These are phyloP conservation scores for Meteorus colon DNA, from an alignment of 2,888 invertebrate genomes.

Conservation along the genomic window DNA sequence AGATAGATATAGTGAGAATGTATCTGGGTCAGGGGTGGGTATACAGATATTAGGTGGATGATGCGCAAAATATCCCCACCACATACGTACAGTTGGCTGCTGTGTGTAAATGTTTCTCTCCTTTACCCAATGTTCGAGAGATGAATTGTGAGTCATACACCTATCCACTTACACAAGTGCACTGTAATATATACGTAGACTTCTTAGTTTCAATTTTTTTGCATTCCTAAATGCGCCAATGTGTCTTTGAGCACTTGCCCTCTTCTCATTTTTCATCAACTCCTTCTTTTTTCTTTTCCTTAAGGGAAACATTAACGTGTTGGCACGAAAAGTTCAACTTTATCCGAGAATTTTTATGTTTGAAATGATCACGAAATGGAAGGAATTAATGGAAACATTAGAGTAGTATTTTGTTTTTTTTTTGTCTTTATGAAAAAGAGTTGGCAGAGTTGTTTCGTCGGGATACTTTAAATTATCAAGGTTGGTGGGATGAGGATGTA, in stretches of 20 bases:
- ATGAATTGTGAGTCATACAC: not conserved
- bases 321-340: slow-evolving; percentile 6
- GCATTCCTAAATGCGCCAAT: not conserved
- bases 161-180: not conserved
- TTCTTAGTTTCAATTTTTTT: not conserved
- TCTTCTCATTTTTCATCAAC: not conserved
- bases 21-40: slow-evolving; percentile 58
- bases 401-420: too few relatives aligned
- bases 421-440: too few relatives aligned
- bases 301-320: not conserved
- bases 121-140: not conserved
- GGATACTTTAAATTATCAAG: too few relatives aligned
- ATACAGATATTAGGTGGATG: slow-evolving; percentile 70
- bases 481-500: too few relatives aligned
- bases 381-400: too few relatives aligned
- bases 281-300: not conserved
- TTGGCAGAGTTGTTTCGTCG: too few relatives aligned
- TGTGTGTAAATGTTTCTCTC: not conserved
- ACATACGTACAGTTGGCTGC: slow-evolving; percentile 40
- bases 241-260: not conserved
- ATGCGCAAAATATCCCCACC: slow-evolving; percentile 72
- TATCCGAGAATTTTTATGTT: not conserved
- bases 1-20: slow-evolving; percentile 32
- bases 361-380: too few relatives aligned
- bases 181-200: not conserved